Evolutionary conservation across 2,888 invertebrate species (phyloP).

Genomic region (Mesochorus sp.): DNA sequence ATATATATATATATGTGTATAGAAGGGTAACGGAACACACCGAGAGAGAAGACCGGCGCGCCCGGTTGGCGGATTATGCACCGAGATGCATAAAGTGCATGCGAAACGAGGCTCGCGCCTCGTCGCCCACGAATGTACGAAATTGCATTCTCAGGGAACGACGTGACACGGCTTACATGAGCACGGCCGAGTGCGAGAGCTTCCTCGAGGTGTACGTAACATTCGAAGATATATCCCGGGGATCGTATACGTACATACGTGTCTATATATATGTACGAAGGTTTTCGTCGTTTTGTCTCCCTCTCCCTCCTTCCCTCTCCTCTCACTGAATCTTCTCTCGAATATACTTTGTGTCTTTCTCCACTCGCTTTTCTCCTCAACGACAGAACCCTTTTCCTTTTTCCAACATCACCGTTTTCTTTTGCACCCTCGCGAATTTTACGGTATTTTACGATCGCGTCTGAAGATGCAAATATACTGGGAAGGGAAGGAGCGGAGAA

Average conservation of each 20-base stretch:
- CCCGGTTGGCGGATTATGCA: slow-evolving; percentile 74
- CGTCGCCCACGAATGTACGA: slow-evolving; percentile 74
- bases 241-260: slow-evolving; percentile 9
- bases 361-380: slow-evolving; percentile 15
- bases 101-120: slow-evolving; percentile 74
- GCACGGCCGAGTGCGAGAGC: slow-evolving; percentile 34
- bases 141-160: slow-evolving; percentile 70
- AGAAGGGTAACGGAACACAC: slow-evolving; percentile 19
- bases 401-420: neutral
- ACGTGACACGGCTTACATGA: slow-evolving; percentile 64
- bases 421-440: slow-evolving; percentile 16
- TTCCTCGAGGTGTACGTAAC: slow-evolving; percentile 35
- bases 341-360: slow-evolving; percentile 49
- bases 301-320: slow-evolving; percentile 37
- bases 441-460: slow-evolving; percentile 17
- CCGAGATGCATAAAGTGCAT: slow-evolving; percentile 75
- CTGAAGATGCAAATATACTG: neutral
- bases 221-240: slow-evolving; percentile 57
- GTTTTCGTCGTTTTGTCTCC: neutral
- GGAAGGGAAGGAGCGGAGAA: neutral
- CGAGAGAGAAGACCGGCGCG: slow-evolving; percentile 49
- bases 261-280: neutral
- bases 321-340: slow-evolving; percentile 48
- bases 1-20: neutral
- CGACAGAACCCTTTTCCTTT: slow-evolving; percentile 24